phyloP scores from a whole-genome alignment of 1,140 invertebrate species.

The Andricus grossulariae region DNA sequence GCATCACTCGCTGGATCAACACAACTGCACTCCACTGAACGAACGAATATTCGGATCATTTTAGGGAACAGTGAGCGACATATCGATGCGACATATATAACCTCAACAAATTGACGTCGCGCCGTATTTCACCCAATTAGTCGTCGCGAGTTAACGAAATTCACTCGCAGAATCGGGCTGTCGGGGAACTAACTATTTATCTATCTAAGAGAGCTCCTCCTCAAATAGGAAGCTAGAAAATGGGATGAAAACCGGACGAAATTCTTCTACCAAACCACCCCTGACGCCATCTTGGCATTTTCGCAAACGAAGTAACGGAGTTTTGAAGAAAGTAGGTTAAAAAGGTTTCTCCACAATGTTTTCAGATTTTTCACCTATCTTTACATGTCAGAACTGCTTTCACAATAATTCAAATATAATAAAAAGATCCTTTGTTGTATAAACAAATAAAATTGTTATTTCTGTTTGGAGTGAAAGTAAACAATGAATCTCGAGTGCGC shows the following conservation, averaged over 20 bases:
- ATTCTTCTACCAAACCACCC: conserved; percentile 36
- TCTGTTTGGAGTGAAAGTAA: background rate
- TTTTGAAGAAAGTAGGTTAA: conserved; percentile 15
- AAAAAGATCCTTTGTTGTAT: background rate
- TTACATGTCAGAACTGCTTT: background rate
- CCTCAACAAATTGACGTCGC: conserved; percentile 40
- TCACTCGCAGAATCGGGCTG: background rate
- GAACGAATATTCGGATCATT: conserved; percentile 35
- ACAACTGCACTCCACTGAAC: conserved; percentile 2
- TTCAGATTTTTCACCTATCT: background rate
- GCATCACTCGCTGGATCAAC: background rate
- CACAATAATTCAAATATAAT: background rate
- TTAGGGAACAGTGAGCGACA: conserved; percentile 36
- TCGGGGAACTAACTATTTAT: background rate
- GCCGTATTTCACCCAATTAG: background rate
- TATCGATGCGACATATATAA: conserved; percentile 46
- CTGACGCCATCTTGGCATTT: conserved; percentile 15
- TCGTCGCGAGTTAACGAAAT: background rate
- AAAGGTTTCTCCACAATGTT: background rate
- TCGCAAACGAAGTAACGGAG: background rate
- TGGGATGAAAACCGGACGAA: background rate
- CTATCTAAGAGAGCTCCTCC: background rate
- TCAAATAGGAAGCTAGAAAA: background rate
- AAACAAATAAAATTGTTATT: background rate
- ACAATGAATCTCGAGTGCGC: background rate